phyloP scores from a whole-genome alignment of 2,888 invertebrate genomes.

The Geophilus truncorum region DNA sequence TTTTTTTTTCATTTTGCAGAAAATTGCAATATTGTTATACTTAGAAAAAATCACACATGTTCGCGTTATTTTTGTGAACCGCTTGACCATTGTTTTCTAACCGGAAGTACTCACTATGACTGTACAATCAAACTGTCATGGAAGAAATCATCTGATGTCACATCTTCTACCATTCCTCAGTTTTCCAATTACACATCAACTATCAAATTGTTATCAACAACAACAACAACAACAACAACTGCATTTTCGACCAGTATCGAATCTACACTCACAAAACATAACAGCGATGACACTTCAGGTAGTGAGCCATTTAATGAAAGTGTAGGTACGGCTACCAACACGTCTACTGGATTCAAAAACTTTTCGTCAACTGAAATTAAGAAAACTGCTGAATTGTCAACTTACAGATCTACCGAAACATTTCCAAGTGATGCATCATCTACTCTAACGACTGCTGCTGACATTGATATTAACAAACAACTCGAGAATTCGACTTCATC shows the following conservation, averaged over 20 bases:
- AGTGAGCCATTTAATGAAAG: no score
- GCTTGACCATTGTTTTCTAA: neutral
- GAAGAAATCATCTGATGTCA: neutral
- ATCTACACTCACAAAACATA: neutral
- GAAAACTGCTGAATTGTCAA: neutral
- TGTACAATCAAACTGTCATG: neutral
- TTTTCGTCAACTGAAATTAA: neutral
- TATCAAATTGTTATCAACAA: neutral
- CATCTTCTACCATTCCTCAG: no score
- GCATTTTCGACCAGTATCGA: neutral
- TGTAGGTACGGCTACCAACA: neutral
- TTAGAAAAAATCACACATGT: neutral
- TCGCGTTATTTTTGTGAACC: neutral
- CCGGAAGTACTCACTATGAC: neutral
- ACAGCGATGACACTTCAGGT: neutral
- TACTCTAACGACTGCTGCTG: neutral
- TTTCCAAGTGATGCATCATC: neutral
- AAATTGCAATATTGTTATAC: neutral
- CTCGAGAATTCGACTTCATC: no score
- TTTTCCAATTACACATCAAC: neutral
- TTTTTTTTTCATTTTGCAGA: neutral
- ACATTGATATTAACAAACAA: neutral
- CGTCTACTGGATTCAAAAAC: neutral
- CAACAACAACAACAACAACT: no score
- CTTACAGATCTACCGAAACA: neutral